Conservation (phyloP, 2,797 vertebrate species). For the Odontamblyopus rebecca region DNA sequence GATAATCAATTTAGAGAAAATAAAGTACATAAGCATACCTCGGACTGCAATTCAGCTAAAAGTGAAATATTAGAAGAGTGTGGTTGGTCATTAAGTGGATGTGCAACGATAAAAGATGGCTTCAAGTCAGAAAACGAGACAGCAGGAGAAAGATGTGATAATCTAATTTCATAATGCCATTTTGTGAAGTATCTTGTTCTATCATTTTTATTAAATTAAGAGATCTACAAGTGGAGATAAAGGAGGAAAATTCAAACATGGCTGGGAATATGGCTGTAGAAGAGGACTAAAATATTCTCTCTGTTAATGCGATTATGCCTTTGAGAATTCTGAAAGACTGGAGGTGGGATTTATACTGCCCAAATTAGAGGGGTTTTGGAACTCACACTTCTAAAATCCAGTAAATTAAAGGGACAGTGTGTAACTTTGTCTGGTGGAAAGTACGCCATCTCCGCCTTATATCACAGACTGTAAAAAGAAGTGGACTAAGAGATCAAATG, state of each 20-base stretch:
- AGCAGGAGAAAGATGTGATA: not conserved
- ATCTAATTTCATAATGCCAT: not conserved
- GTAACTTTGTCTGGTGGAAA: too few relatives aligned
- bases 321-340: too few relatives aligned
- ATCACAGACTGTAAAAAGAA: too few relatives aligned
- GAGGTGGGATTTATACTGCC: too few relatives aligned
- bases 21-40: conserved; percentile 23
- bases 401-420: too few relatives aligned
- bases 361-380: too few relatives aligned
- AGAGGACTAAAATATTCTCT: not conserved
- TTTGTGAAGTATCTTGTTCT: too few relatives aligned
- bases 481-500: too few relatives aligned
- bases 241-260: not conserved
- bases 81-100: conserved; percentile 20
- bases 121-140: conserved; percentile 30
- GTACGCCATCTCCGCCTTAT: too few relatives aligned
- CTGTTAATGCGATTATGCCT: too few relatives aligned
- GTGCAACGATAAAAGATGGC: conserved; percentile 12
- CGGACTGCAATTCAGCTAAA: conserved; percentile 29
- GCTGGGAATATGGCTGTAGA: not conserved
- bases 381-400: too few relatives aligned
- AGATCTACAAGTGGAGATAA: not conserved
- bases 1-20: conserved; percentile 42
- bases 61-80: conserved; percentile 39
- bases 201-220: not conserved